A percentile compares a stretch with the other conserved stretches of the same genome.
These are phyloP conservation scores for Xyrauchen texanus DNA, from an alignment of 2,113 vertebrate species.

Conservation along the genomic window DNA sequence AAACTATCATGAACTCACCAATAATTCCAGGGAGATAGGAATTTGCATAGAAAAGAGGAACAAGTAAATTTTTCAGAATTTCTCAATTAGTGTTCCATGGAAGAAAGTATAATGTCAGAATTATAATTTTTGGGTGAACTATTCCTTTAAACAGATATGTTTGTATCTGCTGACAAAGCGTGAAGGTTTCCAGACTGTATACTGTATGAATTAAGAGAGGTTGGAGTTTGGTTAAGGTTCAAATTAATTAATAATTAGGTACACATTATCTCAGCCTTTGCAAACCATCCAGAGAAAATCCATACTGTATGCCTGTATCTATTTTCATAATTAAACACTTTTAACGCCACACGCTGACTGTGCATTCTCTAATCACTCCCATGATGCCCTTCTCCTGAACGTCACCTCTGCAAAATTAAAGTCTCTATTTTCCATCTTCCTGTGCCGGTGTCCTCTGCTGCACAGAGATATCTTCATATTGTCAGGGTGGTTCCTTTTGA, in stretches of 20 bases:
- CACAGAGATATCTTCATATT: conserved; percentile 57
- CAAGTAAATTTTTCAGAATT: too few relatives aligned
- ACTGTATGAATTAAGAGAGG: not conserved
- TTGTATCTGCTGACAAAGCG: too few relatives aligned
- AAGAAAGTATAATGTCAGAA: too few relatives aligned
- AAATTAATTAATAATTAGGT: not conserved
- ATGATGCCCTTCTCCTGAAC: conserved; percentile 36
- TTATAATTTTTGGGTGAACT: too few relatives aligned
- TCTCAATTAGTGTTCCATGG: too few relatives aligned
- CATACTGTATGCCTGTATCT: not conserved
- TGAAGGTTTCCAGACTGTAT: not conserved
- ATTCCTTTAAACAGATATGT: too few relatives aligned
- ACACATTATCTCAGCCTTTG: not conserved
- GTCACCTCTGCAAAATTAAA: conserved; percentile 44
- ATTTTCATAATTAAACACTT: conserved; percentile 20
- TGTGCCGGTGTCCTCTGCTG: conserved; percentile 32
- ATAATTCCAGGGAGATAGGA: too few relatives aligned
- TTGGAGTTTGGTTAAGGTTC: not conserved
- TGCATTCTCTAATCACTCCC: conserved; percentile 18
- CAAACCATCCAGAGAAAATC: not conserved
- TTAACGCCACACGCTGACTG: conserved; percentile 10
- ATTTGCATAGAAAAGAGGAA: too few relatives aligned
- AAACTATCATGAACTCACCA: too few relatives aligned
- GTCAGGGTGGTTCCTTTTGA: conserved; percentile 33
- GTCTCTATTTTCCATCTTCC: conserved; percentile 41